Percentiles rank a stretch among this genome's conserved stretches.
These are phyloP conservation scores for Tachycineta bicolor DNA, from an alignment of 2,113 vertebrate species.

Conservation along the genomic window DNA sequence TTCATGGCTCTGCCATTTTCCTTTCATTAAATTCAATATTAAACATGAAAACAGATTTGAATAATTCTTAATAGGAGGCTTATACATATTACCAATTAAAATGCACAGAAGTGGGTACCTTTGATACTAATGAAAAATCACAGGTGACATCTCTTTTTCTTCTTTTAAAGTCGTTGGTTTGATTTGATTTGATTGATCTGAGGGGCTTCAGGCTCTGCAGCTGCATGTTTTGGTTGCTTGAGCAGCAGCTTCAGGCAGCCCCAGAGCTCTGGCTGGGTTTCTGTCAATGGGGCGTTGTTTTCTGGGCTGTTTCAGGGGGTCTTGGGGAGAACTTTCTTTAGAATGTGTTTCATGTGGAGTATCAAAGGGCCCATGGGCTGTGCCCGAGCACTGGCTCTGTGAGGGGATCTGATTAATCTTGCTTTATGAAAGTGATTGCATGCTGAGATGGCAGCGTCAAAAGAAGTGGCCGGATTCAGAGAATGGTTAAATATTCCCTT, in stretches of 20 bases:
- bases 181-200: background rate
- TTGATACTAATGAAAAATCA: background rate
- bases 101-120: background rate
- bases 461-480: background rate
- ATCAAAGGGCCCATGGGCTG: background rate
- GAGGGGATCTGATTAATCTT: conserved; percentile 30
- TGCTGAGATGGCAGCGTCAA: background rate
- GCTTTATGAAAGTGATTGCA: background rate
- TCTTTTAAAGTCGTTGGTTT: background rate
- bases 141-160: background rate
- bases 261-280: background rate
- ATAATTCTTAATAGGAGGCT: background rate
- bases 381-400: background rate
- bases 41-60: background rate
- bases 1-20: background rate
- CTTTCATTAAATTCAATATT: background rate
- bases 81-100: background rate
- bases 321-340: background rate
- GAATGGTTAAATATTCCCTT: conserved; percentile 32
- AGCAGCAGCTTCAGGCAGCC: background rate
- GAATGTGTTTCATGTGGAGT: background rate
- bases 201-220: background rate
- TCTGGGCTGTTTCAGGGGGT: background rate
- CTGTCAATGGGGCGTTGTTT: background rate
- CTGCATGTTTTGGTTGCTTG: background rate